Evolutionary conservation across 64 coral and sea anemone species (phyloP).

Genomic region (Stichodactyla mertensii): DNA sequence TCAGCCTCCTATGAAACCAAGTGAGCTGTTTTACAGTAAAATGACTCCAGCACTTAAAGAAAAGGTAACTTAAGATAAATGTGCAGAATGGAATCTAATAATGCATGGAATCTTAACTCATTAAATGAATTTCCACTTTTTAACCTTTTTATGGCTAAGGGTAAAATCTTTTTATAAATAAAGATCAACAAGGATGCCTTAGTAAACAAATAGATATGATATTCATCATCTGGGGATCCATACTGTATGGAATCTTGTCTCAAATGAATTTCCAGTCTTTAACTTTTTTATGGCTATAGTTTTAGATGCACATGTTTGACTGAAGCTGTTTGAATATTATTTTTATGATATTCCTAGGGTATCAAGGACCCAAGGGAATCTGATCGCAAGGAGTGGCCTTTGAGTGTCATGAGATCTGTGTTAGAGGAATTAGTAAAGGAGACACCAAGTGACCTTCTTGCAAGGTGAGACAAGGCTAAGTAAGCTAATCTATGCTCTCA

Average conservation of each 20-base stretch:
- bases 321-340: background rate
- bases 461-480: conserved; percentile 54
- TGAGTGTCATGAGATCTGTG: conserved; percentile 80
- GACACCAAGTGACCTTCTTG: conserved; percentile 83
- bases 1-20: conserved; percentile 81
- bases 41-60: conserved; percentile 95
- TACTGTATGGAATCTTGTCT: too few species aligned
- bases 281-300: too few species aligned
- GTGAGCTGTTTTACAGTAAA: conserved; percentile 96
- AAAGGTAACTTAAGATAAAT: conserved; percentile 48
- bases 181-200: too few species aligned
- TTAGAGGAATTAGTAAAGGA: conserved; percentile 83
- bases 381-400: conserved; percentile 89
- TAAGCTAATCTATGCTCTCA: background rate
- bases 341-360: conserved; percentile 35
- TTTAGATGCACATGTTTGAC: too few species aligned
- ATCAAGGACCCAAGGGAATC: conserved; percentile 55
- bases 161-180: too few species aligned
- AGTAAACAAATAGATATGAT: too few species aligned
- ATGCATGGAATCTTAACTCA: too few species aligned
- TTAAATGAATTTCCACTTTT: too few species aligned
- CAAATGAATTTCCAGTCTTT: too few species aligned
- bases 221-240: too few species aligned
- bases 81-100: too few species aligned
- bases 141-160: too few species aligned